Evolutionary conservation across 2,888 invertebrate genomes (phyloP).

Genomic region (Anodontia alba): DNA sequence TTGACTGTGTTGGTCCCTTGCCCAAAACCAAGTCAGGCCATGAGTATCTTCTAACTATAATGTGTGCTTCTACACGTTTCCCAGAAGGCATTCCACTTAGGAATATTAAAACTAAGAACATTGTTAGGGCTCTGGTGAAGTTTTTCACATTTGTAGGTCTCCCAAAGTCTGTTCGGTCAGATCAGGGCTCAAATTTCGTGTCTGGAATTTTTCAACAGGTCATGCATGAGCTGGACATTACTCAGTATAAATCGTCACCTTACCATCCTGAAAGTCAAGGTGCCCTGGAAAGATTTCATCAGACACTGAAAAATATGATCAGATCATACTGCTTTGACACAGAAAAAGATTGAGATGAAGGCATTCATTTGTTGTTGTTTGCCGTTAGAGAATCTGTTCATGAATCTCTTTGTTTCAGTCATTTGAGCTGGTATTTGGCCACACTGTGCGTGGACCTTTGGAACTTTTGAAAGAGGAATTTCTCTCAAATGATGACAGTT

Average conservation of each 20-base stretch:
- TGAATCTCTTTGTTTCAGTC: slow-evolving; percentile 39
- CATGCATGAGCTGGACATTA: slow-evolving; percentile 42
- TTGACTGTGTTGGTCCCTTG: slow-evolving; percentile 55
- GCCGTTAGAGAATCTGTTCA: slow-evolving; percentile 51
- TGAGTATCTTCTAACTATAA: slow-evolving; percentile 41
- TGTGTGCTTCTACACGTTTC: slow-evolving; percentile 52
- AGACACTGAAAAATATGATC: slow-evolving; percentile 46
- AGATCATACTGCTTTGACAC: slow-evolving; percentile 47
- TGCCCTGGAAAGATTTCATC: slow-evolving; percentile 52
- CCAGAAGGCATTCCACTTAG: slow-evolving; percentile 65
- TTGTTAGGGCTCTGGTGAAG: slow-evolving; percentile 52
- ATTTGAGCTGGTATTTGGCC: slow-evolving; percentile 45
- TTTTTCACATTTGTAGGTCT: slow-evolving; percentile 60
- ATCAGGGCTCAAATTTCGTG: slow-evolving; percentile 58
- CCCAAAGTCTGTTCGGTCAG: slow-evolving; percentile 49
- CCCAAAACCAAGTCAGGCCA: slow-evolving; percentile 50
- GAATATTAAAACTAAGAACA: slow-evolving; percentile 49
- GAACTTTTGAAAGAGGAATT: slow-evolving; percentile 38
- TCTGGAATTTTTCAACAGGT: slow-evolving; percentile 55
- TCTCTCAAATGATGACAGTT: slow-evolving; percentile 30
- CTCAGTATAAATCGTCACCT: slow-evolving; percentile 44
- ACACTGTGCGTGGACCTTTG: slow-evolving; percentile 32
- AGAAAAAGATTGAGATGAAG: slow-evolving; percentile 46
- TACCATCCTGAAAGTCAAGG: slow-evolving; percentile 55
- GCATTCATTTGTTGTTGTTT: slow-evolving; percentile 37